Conservation (phyloP, 2,113 vertebrate genomes). For the Buteo buteo region DNA sequence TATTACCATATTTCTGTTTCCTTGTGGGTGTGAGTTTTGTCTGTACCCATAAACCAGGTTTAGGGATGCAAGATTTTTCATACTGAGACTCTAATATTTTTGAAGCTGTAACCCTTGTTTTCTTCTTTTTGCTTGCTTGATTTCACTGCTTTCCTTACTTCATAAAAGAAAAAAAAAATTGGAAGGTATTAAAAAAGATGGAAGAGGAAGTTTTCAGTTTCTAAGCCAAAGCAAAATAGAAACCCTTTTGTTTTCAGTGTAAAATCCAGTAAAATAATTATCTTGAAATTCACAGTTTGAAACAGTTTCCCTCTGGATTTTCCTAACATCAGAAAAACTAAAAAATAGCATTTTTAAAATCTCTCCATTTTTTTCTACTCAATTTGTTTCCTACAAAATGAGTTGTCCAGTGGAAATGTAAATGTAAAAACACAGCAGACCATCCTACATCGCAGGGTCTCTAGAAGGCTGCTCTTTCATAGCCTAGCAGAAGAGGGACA, state of each 20-base stretch:
- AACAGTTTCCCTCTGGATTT: background rate
- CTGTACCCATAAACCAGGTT: background rate
- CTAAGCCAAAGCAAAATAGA: background rate
- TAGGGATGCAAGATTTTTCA: background rate
- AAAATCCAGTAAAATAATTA: background rate
- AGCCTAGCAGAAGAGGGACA: background rate
- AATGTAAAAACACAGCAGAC: background rate
- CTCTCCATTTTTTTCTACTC: accelerated
- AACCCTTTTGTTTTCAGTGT: background rate
- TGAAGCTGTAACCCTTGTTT: background rate
- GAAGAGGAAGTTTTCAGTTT: background rate
- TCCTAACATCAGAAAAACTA: background rate
- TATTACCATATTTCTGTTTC: background rate
- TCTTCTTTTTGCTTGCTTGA: background rate
- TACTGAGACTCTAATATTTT: background rate
- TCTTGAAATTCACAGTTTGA: background rate
- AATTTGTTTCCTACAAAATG: background rate
- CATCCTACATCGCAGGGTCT: background rate
- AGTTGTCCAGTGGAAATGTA: background rate
- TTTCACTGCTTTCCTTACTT: background rate
- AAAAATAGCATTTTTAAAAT: background rate
- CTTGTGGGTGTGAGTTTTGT: background rate
- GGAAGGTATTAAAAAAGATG: background rate
- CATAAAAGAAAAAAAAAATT: background rate
- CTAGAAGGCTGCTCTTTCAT: background rate